These are phyloP conservation scores for Pseudanteris insignis DNA, from an alignment of 2,888 invertebrate species.

Conservation along the genomic window DNA sequence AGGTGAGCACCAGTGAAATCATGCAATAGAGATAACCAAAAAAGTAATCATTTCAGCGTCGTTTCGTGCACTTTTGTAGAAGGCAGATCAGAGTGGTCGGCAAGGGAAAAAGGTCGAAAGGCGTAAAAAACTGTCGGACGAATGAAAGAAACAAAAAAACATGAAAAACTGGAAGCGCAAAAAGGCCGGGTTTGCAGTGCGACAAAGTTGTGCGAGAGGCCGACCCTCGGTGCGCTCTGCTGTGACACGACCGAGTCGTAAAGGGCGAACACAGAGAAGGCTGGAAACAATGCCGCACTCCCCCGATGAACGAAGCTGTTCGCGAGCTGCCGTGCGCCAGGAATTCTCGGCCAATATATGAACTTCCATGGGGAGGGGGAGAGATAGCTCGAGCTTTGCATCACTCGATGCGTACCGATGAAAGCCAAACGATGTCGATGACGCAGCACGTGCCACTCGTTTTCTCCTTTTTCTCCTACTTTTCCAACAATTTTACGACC, in stretches of 20 bases:
- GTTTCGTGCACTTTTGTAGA: conserved; percentile 3
- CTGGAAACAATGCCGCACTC: conserved; percentile 29
- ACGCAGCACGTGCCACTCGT: conserved; percentile 30
- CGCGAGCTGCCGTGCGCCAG: conserved; percentile 30
- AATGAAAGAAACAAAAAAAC: not conserved
- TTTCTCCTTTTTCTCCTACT: conserved; percentile 21
- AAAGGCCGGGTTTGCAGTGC: conserved; percentile 12
- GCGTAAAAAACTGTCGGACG: conserved; percentile 3
- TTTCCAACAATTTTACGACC: conserved; percentile 11
- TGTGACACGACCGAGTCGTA: conserved; percentile 22
- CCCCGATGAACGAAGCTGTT: conserved; percentile 16
- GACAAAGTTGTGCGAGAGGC: conserved; percentile 12
- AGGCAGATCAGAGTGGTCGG: conserved; percentile 3
- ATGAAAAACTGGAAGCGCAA: not conserved
- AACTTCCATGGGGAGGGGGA: conserved; percentile 23
- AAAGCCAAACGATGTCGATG: conserved; percentile 38
- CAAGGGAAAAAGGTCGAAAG: conserved; percentile 10
- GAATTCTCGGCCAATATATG: conserved; percentile 37
- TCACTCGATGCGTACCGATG: conserved; percentile 25
- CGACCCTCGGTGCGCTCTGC: conserved; percentile 14
- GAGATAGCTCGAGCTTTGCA: conserved; percentile 25
- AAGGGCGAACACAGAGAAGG: conserved; percentile 22
- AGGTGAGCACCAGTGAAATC: conserved; percentile 16
- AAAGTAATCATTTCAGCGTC: conserved; percentile 7
- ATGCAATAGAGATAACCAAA: conserved; percentile 24